Conservation (phyloP, 2,888 invertebrate species). For the Drosophila meridionalis region DNA sequence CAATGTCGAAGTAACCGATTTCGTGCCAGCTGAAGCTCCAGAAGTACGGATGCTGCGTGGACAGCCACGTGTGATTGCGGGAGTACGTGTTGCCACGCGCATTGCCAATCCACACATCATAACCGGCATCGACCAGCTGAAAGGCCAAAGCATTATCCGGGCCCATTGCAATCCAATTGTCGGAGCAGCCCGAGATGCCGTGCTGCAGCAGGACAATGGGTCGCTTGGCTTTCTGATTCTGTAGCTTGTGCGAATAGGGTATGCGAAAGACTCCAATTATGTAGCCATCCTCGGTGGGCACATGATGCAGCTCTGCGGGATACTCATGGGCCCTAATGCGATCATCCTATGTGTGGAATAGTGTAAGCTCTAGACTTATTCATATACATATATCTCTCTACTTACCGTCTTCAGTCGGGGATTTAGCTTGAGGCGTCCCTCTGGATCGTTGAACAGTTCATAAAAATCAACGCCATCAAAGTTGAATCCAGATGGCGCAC, state of each 20-base stretch:
- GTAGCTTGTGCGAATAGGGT: slow-evolving; percentile 62
- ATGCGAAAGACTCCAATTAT: slow-evolving; percentile 76
- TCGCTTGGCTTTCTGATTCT: slow-evolving; percentile 44
- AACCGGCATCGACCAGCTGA: slow-evolving; percentile 76
- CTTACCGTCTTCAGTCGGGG: slow-evolving; percentile 37
- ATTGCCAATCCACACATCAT: slow-evolving; percentile 82
- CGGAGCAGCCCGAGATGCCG: slow-evolving; percentile 74
- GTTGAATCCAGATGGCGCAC: slow-evolving; percentile 6
- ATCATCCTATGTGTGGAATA: slow-evolving; percentile 21
- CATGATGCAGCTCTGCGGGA: slow-evolving; percentile 88
- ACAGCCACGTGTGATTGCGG: slow-evolving; percentile 47
- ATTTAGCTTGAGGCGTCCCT: slow-evolving; percentile 35
- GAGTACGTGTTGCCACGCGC: slow-evolving; percentile 71
- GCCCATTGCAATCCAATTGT: slow-evolving; percentile 71
- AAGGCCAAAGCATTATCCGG: slow-evolving; percentile 67
- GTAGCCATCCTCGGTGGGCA: slow-evolving; percentile 75
- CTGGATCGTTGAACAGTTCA: slow-evolving; percentile 46
- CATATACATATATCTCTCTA: background rate
- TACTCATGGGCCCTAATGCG: slow-evolving; percentile 85
- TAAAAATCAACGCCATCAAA: slow-evolving; percentile 30
- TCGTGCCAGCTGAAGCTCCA: slow-evolving; percentile 91
- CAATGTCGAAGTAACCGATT: slow-evolving; percentile 88
- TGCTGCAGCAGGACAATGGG: slow-evolving; percentile 86
- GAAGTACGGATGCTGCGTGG: slow-evolving; percentile 47
- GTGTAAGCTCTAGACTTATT: background rate